A percentile compares a stretch with the other conserved stretches of the same genome.
phyloP scores from a whole-genome alignment of 64 coral and sea anemone genomes.

The Acropora yongei region DNA sequence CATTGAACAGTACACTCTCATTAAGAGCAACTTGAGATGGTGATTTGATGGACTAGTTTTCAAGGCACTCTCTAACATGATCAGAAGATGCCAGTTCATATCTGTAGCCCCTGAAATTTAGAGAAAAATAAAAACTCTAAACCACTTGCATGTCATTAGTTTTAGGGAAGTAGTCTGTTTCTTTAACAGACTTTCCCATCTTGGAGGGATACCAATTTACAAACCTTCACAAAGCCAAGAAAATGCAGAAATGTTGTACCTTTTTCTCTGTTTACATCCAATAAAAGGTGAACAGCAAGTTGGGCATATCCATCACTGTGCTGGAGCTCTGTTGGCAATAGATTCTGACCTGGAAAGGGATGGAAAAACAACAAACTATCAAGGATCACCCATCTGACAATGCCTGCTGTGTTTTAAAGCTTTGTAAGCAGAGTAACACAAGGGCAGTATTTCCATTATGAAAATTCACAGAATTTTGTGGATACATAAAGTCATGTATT shows the following conservation, averaged over 20 bases:
- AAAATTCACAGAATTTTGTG: too few relatives aligned
- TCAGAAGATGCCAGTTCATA: slow-evolving; percentile 89
- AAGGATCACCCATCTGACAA: too few relatives aligned
- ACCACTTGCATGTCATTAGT: not conserved
- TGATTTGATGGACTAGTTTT: slow-evolving; percentile 89
- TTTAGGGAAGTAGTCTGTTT: not conserved
- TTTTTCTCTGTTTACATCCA: slow-evolving; percentile 82
- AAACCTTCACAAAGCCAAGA: too few relatives aligned
- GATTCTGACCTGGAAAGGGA: slow-evolving; percentile 71
- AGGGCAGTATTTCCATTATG: too few relatives aligned
- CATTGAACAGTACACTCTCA: slow-evolving; percentile 84
- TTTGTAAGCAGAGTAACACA: too few relatives aligned
- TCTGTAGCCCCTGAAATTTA: slow-evolving; percentile 57
- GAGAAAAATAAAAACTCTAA: not conserved
- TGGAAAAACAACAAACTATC: too few relatives aligned
- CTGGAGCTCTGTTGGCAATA: slow-evolving; percentile 86
- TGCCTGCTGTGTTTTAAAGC: too few relatives aligned
- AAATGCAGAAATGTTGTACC: slow-evolving; percentile 19
- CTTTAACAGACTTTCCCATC: too few relatives aligned
- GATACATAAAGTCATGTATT: too few relatives aligned
- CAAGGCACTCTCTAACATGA: slow-evolving; percentile 85
- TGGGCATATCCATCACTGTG: slow-evolving; percentile 92
- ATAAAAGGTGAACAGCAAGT: slow-evolving; percentile 81
- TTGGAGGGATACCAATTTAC: too few relatives aligned
- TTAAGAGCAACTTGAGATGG: slow-evolving; percentile 86